Evolutionary conservation across 2,888 invertebrate species (phyloP), one percentile per base, ranked within the genome.

Genomic region (Patella depressa): DNA sequence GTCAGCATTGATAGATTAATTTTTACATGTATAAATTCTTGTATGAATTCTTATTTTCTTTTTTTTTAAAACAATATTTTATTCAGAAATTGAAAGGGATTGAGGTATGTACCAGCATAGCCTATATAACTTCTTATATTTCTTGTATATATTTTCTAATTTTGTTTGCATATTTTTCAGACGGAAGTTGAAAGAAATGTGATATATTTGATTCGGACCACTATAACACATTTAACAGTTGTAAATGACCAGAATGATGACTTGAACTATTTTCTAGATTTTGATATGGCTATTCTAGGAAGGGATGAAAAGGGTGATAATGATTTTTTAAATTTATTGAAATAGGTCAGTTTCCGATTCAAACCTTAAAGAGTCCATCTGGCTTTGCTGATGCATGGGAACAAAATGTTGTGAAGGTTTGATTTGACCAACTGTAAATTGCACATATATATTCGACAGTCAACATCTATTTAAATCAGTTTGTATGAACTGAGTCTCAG

Each of bases 261-360:
- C 86, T 91, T 92, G 76, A 93, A 94, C 87, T 94, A 93, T 87
- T 93, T 94, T 82, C 90, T 94, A 78, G 94, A 94, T 88, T 92
- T 94, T 85, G 94, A 94, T 85, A 94, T 94, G 93, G 93, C 93
- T 29, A 92, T 90, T 90, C 92, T 92, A 77, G 92, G 92, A 45
- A 92, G 93, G 14, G 88, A 93, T 17, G 89, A 93, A 70, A 93
- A 93, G 78, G 88, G 90, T 89, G 76, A 77, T 69, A 34, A 53
- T 57, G 3, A 11, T 15, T 57, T 53, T 11, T n/a, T 15, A 12
- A 34, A 45, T 14, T 24, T 19, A 19, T 12, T 15, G 17, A 71
- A 34, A 45, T 45, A 45, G 45, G 0, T 45, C 7, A 45, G 45
- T 45, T 45, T 34, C 4, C 9, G 9, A 45, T 45, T 45, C 45